A percentile compares a stretch with the other conserved stretches of the same genome.
Evolutionary conservation across 2,888 invertebrate species (phyloP).

Genomic region (Hofmannophila pseudospretella): DNA sequence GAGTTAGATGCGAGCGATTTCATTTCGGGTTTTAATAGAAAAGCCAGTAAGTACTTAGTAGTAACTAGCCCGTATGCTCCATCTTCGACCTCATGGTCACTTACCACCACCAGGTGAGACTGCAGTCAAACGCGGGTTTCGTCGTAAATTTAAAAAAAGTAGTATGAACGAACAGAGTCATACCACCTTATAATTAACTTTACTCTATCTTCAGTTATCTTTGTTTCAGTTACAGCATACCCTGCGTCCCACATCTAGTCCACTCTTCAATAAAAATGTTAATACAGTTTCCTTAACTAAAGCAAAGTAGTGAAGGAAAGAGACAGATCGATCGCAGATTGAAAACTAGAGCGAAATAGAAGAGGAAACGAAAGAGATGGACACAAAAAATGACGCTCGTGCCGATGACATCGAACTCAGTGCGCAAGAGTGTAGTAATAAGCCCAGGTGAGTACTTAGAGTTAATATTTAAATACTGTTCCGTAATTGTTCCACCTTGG

Average conservation of each 20-base stretch:
- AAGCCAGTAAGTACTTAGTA: too few species aligned
- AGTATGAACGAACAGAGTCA: too few species aligned
- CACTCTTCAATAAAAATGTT: conserved; percentile 59
- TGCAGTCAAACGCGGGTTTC: too few species aligned
- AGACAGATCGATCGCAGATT: conserved; percentile 21
- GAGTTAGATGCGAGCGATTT: too few species aligned
- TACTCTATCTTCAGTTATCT: neutral
- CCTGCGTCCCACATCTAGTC: conserved; percentile 45
- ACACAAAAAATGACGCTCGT: conserved; percentile 52
- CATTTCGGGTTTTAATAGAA: too few species aligned
- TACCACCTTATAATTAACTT: too few species aligned
- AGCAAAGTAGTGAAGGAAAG: conserved; percentile 25
- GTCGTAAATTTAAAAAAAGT: too few species aligned
- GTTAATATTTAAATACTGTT: too few species aligned
- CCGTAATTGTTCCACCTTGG: too few species aligned
- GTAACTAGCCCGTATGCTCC: too few species aligned
- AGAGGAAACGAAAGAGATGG: conserved; percentile 43
- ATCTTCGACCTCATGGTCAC: too few species aligned
- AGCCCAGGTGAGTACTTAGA: conserved; percentile 52
- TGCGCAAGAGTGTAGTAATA: conserved; percentile 58
- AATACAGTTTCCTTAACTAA: conserved; percentile 46
- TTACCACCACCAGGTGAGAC: too few species aligned
- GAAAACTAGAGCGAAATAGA: conserved; percentile 22
- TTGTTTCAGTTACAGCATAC: conserved; percentile 47
- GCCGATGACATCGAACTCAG: conserved; percentile 67